These are phyloP conservation scores for Periplaneta americana DNA, from an alignment of 1,140 invertebrate species.

Conservation along the genomic window DNA sequence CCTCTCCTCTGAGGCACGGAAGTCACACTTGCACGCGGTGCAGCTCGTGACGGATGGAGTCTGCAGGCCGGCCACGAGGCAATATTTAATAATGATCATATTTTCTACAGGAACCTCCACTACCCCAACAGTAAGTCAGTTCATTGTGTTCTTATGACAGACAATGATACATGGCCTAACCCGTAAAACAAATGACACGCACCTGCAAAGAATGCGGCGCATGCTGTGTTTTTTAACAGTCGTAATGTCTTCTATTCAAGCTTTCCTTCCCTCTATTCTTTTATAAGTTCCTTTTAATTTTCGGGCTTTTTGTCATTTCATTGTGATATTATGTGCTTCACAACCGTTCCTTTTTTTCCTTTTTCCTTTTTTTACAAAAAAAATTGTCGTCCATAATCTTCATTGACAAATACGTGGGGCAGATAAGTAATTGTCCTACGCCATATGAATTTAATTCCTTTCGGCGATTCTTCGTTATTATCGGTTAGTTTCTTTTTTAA, in stretches of 20 bases:
- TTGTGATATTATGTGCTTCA: neutral
- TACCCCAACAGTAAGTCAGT: no score
- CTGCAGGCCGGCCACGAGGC: neutral
- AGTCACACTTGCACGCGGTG: neutral
- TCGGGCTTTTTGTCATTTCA: neutral
- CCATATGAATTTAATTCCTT: neutral
- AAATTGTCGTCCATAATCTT: neutral
- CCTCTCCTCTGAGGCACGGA: no score
- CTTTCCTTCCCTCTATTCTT: neutral
- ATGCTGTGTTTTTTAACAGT: neutral
- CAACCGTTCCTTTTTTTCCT: no score
- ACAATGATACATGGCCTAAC: neutral
- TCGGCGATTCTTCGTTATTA: neutral
- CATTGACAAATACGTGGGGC: neutral
- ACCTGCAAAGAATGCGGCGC: neutral
- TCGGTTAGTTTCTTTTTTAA: neutral
- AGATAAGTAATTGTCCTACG: neutral
- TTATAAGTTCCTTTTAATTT: neutral
- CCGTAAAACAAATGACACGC: neutral
- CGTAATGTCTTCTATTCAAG: neutral
- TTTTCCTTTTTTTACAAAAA: neutral
- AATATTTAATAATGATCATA: neutral
- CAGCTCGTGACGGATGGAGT: neutral
- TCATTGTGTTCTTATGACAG: neutral
- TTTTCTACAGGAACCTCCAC: neutral